These are phyloP conservation scores for Cylloceria caligata DNA, from an alignment of 2,888 invertebrate genomes.

Conservation along the genomic window DNA sequence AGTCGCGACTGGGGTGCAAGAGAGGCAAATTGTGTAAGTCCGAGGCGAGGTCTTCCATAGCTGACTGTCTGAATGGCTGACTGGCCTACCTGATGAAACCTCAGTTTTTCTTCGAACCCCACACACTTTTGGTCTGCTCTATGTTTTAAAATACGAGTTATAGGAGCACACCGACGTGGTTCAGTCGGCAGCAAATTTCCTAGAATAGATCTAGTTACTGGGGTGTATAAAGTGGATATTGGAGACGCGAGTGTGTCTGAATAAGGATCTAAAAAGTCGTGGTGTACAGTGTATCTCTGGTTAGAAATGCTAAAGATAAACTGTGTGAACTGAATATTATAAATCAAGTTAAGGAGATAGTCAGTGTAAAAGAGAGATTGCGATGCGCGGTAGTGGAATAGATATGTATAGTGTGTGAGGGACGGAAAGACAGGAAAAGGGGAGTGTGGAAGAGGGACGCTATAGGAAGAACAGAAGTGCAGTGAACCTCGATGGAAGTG, in stretches of 20 bases:
- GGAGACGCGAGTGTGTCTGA: not conserved
- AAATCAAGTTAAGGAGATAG: constrained; percentile 11
- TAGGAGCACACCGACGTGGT: constrained; percentile 77
- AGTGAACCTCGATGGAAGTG: not conserved
- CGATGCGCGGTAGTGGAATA: constrained; percentile 7
- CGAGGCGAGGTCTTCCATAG: constrained; percentile 74
- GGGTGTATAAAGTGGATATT: not conserved
- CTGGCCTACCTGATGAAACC: constrained; percentile 65
- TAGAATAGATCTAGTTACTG: constrained; percentile 73
- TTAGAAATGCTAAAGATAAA: not conserved
- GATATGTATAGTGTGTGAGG: not conserved
- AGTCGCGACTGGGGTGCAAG: constrained; percentile 31
- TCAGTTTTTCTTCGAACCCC: constrained; percentile 83
- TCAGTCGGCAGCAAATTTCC: constrained; percentile 72
- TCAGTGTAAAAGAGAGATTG: constrained; percentile 2
- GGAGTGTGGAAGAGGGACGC: not conserved
- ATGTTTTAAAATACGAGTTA: constrained; percentile 75
- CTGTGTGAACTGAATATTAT: not conserved
- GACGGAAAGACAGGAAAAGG: not conserved
- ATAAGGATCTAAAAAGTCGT: not conserved
- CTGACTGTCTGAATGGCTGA: constrained; percentile 43
- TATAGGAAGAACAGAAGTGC: not conserved
- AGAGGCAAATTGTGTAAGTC: constrained; percentile 56
- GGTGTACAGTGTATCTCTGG: not conserved
- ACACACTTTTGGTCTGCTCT: constrained; percentile 76